These are phyloP conservation scores for Dendrolimus kikuchii DNA, from an alignment of 1,140 invertebrate species.

Conservation along the genomic window DNA sequence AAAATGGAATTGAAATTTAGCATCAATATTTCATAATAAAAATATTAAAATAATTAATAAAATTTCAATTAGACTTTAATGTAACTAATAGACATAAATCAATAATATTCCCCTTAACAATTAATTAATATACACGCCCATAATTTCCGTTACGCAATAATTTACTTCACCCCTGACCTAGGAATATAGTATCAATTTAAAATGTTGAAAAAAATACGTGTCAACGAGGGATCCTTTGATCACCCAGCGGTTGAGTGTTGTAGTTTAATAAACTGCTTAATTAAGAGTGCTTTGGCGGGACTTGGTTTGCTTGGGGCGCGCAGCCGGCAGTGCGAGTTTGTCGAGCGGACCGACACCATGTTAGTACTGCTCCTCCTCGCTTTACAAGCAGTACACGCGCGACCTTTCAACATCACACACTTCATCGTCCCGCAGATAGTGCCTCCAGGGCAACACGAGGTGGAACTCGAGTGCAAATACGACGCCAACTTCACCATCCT, in stretches of 20 bases:
- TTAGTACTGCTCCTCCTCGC: conserved; percentile 28
- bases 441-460: conserved; percentile 32
- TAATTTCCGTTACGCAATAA: conserved; percentile 16
- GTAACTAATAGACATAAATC: too few species aligned
- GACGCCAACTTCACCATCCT: conserved; percentile 61
- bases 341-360: conserved; percentile 52
- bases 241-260: conserved; percentile 59
- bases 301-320: conserved; percentile 26
- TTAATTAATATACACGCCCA: conserved; percentile 18
- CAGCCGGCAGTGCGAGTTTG: conserved; percentile 47
- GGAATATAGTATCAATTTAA: conserved; percentile 60
- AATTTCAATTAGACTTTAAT: too few species aligned
- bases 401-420: conserved; percentile 53
- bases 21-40: too few species aligned
- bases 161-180: conserved; percentile 38
- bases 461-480: conserved; percentile 59
- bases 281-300: conserved; percentile 44
- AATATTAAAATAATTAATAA: too few species aligned
- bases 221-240: conserved; percentile 34
- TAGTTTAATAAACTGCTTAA: conserved; percentile 69
- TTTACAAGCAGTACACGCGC: conserved; percentile 21
- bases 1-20: too few species aligned
- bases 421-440: conserved; percentile 46
- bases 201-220: conserved; percentile 33
- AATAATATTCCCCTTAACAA: background rate